Percentiles rank a stretch among this genome's conserved stretches.
Evolutionary conservation across 1,140 invertebrate species (phyloP).

Genomic region (Monomorium pharaonis): DNA sequence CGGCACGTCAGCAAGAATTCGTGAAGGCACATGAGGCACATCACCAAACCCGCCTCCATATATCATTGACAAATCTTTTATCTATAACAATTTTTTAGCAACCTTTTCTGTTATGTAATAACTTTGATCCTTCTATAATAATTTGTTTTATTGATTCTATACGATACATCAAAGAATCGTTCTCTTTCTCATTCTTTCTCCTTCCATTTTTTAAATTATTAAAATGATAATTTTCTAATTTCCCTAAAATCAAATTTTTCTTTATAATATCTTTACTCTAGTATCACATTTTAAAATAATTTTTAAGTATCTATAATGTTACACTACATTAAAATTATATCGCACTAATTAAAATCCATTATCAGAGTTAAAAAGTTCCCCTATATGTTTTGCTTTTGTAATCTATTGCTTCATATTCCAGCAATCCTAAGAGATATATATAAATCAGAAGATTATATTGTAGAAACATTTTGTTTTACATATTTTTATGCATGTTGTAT

Average conservation of each 20-base stretch:
- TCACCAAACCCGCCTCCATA: neutral
- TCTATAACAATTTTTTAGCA: neutral
- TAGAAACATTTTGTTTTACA: conserved; percentile 33
- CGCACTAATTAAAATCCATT: neutral
- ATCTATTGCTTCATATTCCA: conserved; percentile 43
- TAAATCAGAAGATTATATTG: conserved; percentile 34
- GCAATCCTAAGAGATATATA: neutral
- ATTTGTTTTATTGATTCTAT: neutral
- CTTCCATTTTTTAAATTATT: neutral
- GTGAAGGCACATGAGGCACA: conserved; percentile 40
- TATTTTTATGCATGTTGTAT: conserved; percentile 26
- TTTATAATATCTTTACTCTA: neutral
- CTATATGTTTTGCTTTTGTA: conserved; percentile 8
- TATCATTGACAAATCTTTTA: conserved; percentile 4
- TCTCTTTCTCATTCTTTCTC: neutral
- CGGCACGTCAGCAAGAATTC: conserved; percentile 61
- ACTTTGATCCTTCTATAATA: neutral
- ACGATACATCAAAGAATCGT: neutral
- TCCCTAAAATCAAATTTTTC: neutral
- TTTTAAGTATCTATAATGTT: neutral
- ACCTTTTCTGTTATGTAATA: neutral
- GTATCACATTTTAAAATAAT: neutral
- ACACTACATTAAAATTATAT: conserved; percentile 9
- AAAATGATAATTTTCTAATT: conserved; percentile 5
- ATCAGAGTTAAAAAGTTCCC: neutral